Conservation (phyloP, 2,113 vertebrate species). For the Oreotragus oreotragus region DNA sequence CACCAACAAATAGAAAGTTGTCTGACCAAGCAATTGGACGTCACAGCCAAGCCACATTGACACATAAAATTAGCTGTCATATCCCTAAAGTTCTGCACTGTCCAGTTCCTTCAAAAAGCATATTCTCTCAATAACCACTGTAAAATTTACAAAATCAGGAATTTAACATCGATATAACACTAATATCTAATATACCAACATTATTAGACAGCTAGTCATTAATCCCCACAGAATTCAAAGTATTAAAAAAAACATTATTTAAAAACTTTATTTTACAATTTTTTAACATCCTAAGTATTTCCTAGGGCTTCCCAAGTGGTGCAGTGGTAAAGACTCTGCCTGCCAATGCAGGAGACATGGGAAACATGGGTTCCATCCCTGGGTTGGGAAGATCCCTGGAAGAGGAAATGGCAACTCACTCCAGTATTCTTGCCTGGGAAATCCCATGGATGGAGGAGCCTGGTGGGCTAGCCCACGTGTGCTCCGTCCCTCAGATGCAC, state of each 20-base stretch:
- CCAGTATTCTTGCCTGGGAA: background rate
- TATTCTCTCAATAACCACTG: background rate
- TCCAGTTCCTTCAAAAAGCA: background rate
- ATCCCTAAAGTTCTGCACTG: background rate
- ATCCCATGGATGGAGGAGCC: background rate
- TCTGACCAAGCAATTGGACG: background rate
- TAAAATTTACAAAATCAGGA: background rate
- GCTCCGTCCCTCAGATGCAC: background rate
- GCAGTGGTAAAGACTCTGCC: background rate
- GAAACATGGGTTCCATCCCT: background rate
- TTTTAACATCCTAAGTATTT: background rate
- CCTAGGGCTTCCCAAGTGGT: background rate
- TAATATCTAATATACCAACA: background rate
- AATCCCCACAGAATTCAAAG: background rate
- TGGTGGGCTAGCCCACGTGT: background rate
- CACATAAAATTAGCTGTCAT: background rate
- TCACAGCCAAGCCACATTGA: background rate
- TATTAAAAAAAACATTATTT: background rate
- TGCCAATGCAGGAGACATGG: background rate
- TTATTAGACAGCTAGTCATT: background rate
- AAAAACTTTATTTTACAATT: background rate
- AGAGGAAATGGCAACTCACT: background rate
- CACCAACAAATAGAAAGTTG: background rate
- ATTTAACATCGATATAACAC: background rate
- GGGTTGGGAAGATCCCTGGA: background rate